A percentile compares a stretch with the other conserved stretches of the same genome.
phyloP scores from a whole-genome alignment of 2,113 vertebrate species.

The Bostrychus sinensis region DNA sequence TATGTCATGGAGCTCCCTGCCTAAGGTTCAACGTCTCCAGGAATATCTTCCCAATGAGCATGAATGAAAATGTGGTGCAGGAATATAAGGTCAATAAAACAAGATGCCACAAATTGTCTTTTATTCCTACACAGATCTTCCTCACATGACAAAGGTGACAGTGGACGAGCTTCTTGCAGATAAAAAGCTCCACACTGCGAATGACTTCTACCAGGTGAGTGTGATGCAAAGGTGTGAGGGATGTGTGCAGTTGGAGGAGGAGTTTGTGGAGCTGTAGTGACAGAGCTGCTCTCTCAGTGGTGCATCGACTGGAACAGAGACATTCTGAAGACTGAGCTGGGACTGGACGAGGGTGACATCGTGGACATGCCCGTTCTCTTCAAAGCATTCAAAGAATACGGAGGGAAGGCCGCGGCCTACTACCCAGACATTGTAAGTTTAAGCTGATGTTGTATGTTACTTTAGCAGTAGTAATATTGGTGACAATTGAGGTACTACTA shows the following conservation, averaged over 20 bases:
- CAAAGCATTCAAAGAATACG: slow-evolving; percentile 68
- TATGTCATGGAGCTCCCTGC: too few species aligned
- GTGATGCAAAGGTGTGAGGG: too few species aligned
- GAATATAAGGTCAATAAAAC: too few species aligned
- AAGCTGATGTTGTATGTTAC: too few species aligned
- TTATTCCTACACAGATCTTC: background rate
- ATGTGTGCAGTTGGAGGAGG: too few species aligned
- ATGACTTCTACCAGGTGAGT: slow-evolving; percentile 84
- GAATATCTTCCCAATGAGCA: too few species aligned
- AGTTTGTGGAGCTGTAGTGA: too few species aligned
- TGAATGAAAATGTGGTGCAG: too few species aligned
- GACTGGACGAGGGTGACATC: slow-evolving; percentile 86
- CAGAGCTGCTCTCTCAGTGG: slow-evolving; percentile 68
- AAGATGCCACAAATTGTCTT: background rate
- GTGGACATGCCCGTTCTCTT: slow-evolving; percentile 91
- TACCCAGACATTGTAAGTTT: slow-evolving; percentile 91
- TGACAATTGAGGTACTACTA: too few species aligned
- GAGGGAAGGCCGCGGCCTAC: slow-evolving; percentile 77
- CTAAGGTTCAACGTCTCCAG: too few species aligned
- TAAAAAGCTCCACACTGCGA: slow-evolving; percentile 66
- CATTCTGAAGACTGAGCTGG: slow-evolving; percentile 91
- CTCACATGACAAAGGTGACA: slow-evolving; percentile 17
- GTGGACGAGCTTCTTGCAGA: slow-evolving; percentile 79
- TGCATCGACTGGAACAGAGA: slow-evolving; percentile 98
- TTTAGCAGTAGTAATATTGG: too few species aligned